Evolutionary conservation across 2,113 vertebrate genomes (phyloP).

Genomic region (Hemichromis elongatus): DNA sequence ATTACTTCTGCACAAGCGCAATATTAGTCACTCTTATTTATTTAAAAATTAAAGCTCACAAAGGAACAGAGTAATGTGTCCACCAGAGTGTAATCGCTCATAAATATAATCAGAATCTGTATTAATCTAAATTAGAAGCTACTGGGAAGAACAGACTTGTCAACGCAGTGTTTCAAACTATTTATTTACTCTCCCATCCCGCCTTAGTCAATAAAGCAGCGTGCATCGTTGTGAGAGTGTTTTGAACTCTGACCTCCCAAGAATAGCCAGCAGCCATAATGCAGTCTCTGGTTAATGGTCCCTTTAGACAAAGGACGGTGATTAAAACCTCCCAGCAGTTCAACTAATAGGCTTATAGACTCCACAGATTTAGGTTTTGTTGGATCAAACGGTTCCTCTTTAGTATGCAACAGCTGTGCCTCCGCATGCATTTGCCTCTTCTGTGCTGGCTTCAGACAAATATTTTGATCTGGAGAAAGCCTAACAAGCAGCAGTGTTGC

Average conservation of each 20-base stretch:
- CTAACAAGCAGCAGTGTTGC: constrained; percentile 30
- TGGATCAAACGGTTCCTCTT: constrained; percentile 33
- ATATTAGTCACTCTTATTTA: constrained; percentile 28
- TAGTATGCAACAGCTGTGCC: constrained; percentile 35
- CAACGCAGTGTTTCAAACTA: neutral
- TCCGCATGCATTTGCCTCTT: neutral
- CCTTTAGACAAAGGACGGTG: constrained; percentile 35
- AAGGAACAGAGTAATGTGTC: constrained; percentile 2
- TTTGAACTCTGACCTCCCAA: constrained; percentile 42
- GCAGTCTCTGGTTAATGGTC: constrained; percentile 51
- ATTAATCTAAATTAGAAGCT: neutral
- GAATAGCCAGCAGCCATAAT: constrained; percentile 31
- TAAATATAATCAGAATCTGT: neutral
- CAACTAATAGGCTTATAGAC: constrained; percentile 46
- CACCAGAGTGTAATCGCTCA: constrained; percentile 3
- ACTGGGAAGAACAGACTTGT: neutral
- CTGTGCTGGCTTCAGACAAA: neutral
- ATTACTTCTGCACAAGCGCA: constrained; percentile 27
- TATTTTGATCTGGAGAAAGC: constrained; percentile 36
- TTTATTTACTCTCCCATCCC: neutral
- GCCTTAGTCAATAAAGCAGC: constrained; percentile 26
- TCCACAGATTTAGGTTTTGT: constrained; percentile 36
- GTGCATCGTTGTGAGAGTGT: constrained; percentile 12
- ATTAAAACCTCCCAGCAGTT: constrained; percentile 48
- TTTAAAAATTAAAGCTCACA: neutral